Base-by-base conservation (phyloP, 2,888 invertebrate species). In the Syrista parreyssii region DNA sequence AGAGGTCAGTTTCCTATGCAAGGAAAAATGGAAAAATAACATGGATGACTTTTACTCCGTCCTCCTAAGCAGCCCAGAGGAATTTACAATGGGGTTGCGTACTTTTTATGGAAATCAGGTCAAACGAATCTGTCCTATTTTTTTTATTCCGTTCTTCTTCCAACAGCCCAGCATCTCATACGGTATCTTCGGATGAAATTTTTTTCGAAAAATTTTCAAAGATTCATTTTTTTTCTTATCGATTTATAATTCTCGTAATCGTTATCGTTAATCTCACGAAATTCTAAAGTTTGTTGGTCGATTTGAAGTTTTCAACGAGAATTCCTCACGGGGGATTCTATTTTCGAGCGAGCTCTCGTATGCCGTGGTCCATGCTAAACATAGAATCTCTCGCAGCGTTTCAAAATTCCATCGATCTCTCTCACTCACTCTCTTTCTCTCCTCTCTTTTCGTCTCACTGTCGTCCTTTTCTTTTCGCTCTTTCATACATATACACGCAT, bases 1-100 rank as follows among this genome's bases (percentile, higher is more conserved):
- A 94, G 95, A 95, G 95, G 96, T 94, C 92, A 93, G 94, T 93
- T 81, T 74, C 77, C 12, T 31, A 9, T 23, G 15, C 11, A 15
- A 31, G 12, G 71, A 31, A 32, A 1, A 23, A 55, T 55, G 23
- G 23, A 15, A 55, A 55, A 23, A 23, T 55, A 23, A 55, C 40
- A 55, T 2, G 40, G 40, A 55, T 55, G 23, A 55, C 9, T 55
- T 55, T 55, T 55, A 1, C 23, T 55, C 23, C 55, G 55, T 55
- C 23, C 23, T 55, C 23, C 23, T 9, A 9, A 55, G 23, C 2
- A 55, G 2, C 23, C 23, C 9, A 9, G 23, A 23, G 1, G 9
- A 55, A 23, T 55, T 55, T 55, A 9, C 9, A 0, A 55, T 3
- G 55, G 23, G 23, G 55, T 23, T 55, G 23, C 23, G 23, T 23